Conservation (phyloP, 2,888 invertebrate genomes). For the Slavum lentiscoides region DNA sequence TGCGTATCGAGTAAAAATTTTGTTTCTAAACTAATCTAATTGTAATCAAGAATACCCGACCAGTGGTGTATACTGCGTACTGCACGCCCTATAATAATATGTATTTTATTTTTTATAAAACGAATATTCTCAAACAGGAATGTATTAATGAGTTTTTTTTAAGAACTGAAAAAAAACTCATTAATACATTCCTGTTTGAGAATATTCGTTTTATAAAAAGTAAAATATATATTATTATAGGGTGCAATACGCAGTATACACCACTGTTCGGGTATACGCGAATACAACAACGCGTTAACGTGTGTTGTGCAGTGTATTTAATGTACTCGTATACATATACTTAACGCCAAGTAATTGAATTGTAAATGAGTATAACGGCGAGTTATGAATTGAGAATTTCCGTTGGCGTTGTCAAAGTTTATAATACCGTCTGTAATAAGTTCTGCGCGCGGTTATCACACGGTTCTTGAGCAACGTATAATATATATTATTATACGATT, state of each 20-base stretch:
- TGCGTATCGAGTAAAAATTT: too few relatives aligned
- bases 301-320: neutral
- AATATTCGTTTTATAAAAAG: neutral
- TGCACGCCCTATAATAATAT: neutral
- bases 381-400: slow-evolving; percentile 39
- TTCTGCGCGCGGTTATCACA: slow-evolving; percentile 7
- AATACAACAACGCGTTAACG: neutral
- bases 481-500: neutral
- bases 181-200: too few relatives aligned
- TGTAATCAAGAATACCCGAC: neutral
- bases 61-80: too few relatives aligned
- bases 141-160: too few relatives aligned
- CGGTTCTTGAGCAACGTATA: neutral
- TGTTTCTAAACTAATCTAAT: too few relatives aligned
- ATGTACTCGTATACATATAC: neutral
- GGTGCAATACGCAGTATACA: too few relatives aligned
- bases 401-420: slow-evolving; percentile 14
- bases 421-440: slow-evolving; percentile 4
- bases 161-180: too few relatives aligned
- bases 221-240: neutral
- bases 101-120: too few relatives aligned
- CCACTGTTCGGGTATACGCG: too few relatives aligned
- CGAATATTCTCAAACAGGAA: too few relatives aligned
- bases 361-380: slow-evolving; percentile 34
- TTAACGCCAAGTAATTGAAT: slow-evolving; percentile 34